A percentile compares a stretch with the other conserved stretches of the same genome.
phyloP scores from a whole-genome alignment of 2,113 vertebrate genomes.

The Rhea pennata region DNA sequence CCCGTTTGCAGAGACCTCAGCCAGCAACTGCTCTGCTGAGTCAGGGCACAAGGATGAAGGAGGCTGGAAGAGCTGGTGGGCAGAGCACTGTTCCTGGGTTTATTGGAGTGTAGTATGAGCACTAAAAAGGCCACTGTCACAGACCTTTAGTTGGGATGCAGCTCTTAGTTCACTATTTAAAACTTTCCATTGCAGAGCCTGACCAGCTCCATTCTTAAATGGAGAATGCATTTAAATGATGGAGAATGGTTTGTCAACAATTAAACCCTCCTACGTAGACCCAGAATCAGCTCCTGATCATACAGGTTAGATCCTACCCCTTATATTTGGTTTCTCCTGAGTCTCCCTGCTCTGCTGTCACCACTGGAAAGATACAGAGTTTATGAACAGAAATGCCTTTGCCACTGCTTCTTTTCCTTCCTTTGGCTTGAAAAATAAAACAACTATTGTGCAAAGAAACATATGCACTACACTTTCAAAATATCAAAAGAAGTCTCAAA shows the following conservation, averaged over 20 bases:
- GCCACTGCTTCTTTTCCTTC: not conserved
- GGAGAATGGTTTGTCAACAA: not conserved
- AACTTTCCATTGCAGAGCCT: not conserved
- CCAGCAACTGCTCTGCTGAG: not conserved
- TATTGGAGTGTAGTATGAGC: not conserved
- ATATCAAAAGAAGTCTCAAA: not conserved
- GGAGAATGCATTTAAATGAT: not conserved
- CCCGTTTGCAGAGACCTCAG: accelerated
- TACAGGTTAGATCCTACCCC: not conserved
- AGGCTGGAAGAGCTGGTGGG: not conserved
- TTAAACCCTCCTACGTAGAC: not conserved
- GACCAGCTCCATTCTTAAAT: not conserved
- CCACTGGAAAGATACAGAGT: not conserved
- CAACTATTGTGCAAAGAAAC: not conserved
- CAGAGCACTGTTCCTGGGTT: accelerated
- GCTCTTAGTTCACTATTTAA: not conserved
- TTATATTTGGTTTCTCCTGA: not conserved
- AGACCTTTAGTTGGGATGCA: not conserved
- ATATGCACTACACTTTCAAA: not conserved
- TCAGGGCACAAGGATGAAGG: not conserved
- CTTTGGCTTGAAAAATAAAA: not conserved
- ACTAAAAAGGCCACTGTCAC: not conserved
- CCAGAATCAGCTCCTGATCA: not conserved
- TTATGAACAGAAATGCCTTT: not conserved
- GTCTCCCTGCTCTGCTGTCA: not conserved